Evolutionary conservation across 2,888 invertebrate species (phyloP), one percentile per base, ranked within the genome.

Genomic region (Tineola bisselliella): DNA sequence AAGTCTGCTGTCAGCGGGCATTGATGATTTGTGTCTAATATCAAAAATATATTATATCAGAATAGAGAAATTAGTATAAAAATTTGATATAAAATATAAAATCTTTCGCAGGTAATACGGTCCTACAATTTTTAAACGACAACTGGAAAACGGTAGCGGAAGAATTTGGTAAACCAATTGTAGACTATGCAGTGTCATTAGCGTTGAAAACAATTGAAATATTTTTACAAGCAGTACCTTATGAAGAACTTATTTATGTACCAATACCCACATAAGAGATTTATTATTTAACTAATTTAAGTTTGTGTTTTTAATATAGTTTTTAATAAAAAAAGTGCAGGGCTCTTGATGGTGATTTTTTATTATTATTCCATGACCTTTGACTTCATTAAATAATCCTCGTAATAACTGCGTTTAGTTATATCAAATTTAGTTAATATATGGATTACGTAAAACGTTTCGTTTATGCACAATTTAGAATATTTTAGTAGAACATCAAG

Each of bases 91-190:
- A n/a, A n/a, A n/a, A n/a, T n/a, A n/a, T 31, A 8, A 31, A 31
- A 6, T 38, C 10, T 62, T 62, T 76, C 74, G 1, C 72, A 86
- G 87, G 87, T 74, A 62, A 67, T 0, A 75, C 86, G 31, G 84
- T 86, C 0, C 64, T 84, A 33, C 48, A 56, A 8, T 86, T 87
- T 66, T 66, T 87, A 0, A 87, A 87, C 62, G 78, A 82, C 8
- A 83, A 86, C 63, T 84, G 87, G 87, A 71, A 68, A 59, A 70
- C 72, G 0, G 80, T 86, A 0, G 77, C 82, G 0, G 77, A 79
- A 62, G 86, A 86, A 64, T 87, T 87, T 12, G 87, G 87, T 1
- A 83, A 83, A 64, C 87, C 86, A 0, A 76, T 87, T 1, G 77
- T 86, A 0, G 86, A 87, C 63, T 84, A 84, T 61, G 75, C 84